Evolutionary conservation across 2,888 invertebrate species (phyloP).

Genomic region (Teleogryllus oceanicus): DNA sequence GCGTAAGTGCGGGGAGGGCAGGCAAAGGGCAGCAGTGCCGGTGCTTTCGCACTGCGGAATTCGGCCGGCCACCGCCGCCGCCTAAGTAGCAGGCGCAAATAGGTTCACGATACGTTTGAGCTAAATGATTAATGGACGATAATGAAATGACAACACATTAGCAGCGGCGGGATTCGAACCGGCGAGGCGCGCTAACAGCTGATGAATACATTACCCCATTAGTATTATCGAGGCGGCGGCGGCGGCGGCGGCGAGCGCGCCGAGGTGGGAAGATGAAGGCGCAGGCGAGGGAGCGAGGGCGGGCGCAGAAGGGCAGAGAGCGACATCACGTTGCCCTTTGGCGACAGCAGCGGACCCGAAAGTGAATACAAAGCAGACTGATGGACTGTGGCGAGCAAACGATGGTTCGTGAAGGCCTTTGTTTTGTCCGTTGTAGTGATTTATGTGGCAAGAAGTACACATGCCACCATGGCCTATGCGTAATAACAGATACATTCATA

Average conservation of each 20-base stretch:
- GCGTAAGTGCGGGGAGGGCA: too few relatives aligned
- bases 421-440: too few relatives aligned
- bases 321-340: too few relatives aligned
- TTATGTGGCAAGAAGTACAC: too few relatives aligned
- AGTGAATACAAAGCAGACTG: too few relatives aligned
- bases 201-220: slow-evolving; percentile 10
- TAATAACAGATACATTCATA: too few relatives aligned
- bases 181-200: neutral
- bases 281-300: neutral
- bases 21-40: neutral
- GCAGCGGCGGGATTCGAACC: neutral
- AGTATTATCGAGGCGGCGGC: neutral
- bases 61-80: neutral
- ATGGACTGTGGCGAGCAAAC: too few relatives aligned
- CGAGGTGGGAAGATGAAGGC: neutral
- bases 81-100: slow-evolving; percentile 18
- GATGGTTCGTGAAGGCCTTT: too few relatives aligned
- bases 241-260: neutral
- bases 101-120: slow-evolving; percentile 18
- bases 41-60: neutral
- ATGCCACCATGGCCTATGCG: too few relatives aligned
- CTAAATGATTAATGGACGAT: neutral
- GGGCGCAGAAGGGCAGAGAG: neutral
- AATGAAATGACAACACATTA: slow-evolving; percentile 18
- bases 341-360: too few relatives aligned